Base-by-base conservation (phyloP, 1,140 invertebrate species). In the Mylabris phalerata region DNA sequence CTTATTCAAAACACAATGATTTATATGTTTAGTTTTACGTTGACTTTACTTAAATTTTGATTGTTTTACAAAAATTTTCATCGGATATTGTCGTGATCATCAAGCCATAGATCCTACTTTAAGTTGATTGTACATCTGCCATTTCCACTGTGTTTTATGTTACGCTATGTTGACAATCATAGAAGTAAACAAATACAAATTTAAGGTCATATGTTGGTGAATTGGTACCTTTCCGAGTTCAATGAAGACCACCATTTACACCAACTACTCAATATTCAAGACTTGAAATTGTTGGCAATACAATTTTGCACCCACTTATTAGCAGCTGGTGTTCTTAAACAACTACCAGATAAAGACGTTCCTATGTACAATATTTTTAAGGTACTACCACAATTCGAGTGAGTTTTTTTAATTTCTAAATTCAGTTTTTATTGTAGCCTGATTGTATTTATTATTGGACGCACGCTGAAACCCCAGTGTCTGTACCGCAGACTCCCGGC, bases 371-470 rank as follows among this genome's bases (percentile, higher is more conserved):
- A 79, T 58, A 76, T 86, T 57, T 93, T 93, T 73, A 84, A 87
- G 81, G 92, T 95, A 82, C 78, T 50, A 25, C 26, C 3, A 47
- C 40, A 39, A 48, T 50, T 48, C 10, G 24, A 26, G 27, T 7
- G 32, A 48, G 3, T 9, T 40, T 7, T 41, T 24, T 10, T 43
- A 39, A 50, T 11, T 50, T 50, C 27, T 44, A 55, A 26, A 56
- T 41, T 39, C 44, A 24, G 57, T 50, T n/a, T 60, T 64, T 68
- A 65, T 80, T 83, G 40, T 74, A 94, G 92, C 84, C 88, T 50
- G 88, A 90, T 72, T 79, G 89, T 65, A 90, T 92, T 84, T 93
- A 94, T 73, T 90, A 87, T 70, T 93, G 92, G 92, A 82, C 86
- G 24, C 85, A 91, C 69, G 86, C 86, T 48, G 88, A 92, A 71